Evolutionary conservation across 2,113 vertebrate species (phyloP), one percentile per base, ranked within the genome.

Genomic region (Pygathrix nemaeus): DNA sequence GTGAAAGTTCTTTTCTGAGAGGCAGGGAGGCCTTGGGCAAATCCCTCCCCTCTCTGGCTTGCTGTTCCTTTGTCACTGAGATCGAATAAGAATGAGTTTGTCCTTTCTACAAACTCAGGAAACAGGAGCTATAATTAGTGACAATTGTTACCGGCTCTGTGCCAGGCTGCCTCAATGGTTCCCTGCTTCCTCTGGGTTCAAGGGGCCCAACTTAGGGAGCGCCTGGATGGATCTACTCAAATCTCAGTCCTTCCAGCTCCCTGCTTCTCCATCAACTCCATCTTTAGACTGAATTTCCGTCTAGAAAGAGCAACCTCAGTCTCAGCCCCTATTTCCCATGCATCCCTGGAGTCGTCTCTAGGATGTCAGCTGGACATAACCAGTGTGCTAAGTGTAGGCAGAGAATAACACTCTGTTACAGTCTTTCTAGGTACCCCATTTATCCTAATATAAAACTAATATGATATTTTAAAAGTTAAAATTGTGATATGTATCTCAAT

Each of bases 391-490:
- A 94, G 68, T 9, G 20, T 21, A 80, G 91, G 55, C 78, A 87
- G 72, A 94, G 57, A 80, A 70, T 68, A 93, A 97, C 79, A 66
- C 50, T 52, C 96, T 87, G 61, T 61, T 89, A 80, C 21, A 0
- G 4, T 83, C 76, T 92, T 92, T 30, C 95, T 93, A 0, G 10
- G 1, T 50, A 90, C 61, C 70, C 97, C 96, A 76, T 95, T 97
- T 80, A 96, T 93, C 96, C 96, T 97, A 87, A 97, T 94, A 80
- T 48, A 96, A 61, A 59, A 55, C 90, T 97, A 94, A 95, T 89
- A 76, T 0, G 0, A 88, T 94, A 89, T 93, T 91, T 97, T 1
- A 93, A 93, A 97, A 95, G 96, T 83, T 95, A 83, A 95, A 89
- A 81, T 70, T 91, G 68, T 83, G 93, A 94, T 76, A 66, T 87